Evolutionary conservation across 1,140 invertebrate species (phyloP).

Genomic region (Penaeus chinensis): DNA sequence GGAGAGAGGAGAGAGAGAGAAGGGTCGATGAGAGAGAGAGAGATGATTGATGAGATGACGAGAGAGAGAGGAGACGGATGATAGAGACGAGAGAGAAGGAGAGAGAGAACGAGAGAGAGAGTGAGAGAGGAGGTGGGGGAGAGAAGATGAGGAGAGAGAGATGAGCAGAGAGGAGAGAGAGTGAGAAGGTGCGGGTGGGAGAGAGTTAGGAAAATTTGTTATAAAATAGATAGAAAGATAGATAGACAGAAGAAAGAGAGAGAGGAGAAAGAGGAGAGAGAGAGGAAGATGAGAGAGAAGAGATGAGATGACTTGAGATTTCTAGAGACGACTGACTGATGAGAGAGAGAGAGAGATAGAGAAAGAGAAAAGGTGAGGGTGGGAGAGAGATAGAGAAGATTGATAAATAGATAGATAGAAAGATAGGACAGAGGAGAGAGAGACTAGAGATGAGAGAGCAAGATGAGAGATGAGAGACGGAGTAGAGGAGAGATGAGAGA

Average conservation of each 20-base stretch:
- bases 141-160: background rate
- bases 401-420: too few species aligned
- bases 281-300: too few species aligned
- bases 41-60: background rate
- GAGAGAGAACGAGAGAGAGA: too few species aligned
- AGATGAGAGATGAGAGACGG: too few species aligned
- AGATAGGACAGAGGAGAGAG: too few species aligned
- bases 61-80: background rate
- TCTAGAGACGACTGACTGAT: background rate
- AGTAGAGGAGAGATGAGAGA: too few species aligned
- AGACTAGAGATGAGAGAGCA: too few species aligned
- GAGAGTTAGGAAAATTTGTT: background rate
- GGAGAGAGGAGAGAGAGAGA: slow-evolving; percentile 1
- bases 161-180: background rate
- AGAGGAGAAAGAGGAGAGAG: too few species aligned
- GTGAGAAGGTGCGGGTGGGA: background rate
- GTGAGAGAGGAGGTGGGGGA: background rate
- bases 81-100: too few species aligned
- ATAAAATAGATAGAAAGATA: too few species aligned
- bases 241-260: background rate
- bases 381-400: too few species aligned
- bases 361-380: background rate
- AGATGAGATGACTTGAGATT: background rate
- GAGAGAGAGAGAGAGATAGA: background rate
- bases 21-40: background rate